Evolutionary conservation across 2,113 vertebrate species (phyloP), one percentile per base, ranked within the genome.

Genomic region (Oncorhynchus mykiss): DNA sequence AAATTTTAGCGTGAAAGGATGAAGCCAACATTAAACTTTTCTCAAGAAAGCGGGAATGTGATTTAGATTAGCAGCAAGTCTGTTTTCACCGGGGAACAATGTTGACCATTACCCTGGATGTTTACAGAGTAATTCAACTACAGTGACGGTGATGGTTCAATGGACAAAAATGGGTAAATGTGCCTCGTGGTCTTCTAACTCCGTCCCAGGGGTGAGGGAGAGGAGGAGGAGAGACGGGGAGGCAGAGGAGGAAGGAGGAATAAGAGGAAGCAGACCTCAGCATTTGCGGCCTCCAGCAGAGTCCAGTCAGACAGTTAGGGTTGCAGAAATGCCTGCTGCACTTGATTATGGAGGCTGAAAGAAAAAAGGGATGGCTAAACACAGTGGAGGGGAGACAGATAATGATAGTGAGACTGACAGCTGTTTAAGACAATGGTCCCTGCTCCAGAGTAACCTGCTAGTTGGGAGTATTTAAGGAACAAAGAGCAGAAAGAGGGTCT

Each of bases 341-440:
- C 48, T 68, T 77, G 71, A 81, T 77, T 77, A 71, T 57, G 70
- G 20, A 59, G n/a, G 16, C n/a, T 60, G 27, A 31, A 45, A 60
- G 39, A 51, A 60, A 72, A 25, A 67, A 27, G 71, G 60, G 14
- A 31, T 0, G 27, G 76, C 6, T 68, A 70, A 75, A 57, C 25
- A 45, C 25, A 18, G 54, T 54, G 25, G 12, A 13, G 57, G 59
- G 75, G 48, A 62, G 16, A 27, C 27, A 34, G 34, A 74, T 64
- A 54, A 65, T 29, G 59, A 64, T 20, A 22, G 66, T 72, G 59
- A 60, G 14, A 73, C 67, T 77, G 79, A 87, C 86, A 87, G 83
- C 78, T 87, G 83, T 82, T 87, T 85, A 85, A 87, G 83, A 85
- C 83, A 87, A 85, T 82, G 79, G 80, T 62, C 70, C 48, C 74